Percentiles rank a stretch among this genome's conserved stretches.
These are phyloP conservation scores for Corythornis leucogaster DNA, from an alignment of 2,797 vertebrate species.

Conservation along the genomic window DNA sequence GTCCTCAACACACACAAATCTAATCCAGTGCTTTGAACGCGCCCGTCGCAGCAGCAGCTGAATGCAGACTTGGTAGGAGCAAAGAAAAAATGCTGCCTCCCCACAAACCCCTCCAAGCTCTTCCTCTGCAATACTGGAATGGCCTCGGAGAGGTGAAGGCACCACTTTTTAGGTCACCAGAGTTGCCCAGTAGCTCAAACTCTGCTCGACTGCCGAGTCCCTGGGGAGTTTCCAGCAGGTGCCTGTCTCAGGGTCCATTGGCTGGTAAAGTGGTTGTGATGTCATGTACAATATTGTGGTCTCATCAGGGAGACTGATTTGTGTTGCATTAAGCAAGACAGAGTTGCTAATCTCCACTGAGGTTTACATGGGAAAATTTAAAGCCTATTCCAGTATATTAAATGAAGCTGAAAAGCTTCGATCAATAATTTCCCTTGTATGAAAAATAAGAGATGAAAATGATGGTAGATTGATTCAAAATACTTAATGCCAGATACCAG, in stretches of 20 bases:
- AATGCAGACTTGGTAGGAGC: neutral
- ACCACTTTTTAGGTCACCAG: neutral
- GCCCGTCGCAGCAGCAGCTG: neutral
- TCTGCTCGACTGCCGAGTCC: neutral
- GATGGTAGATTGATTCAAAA: slow-evolving; percentile 75
- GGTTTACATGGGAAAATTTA: slow-evolving; percentile 64
- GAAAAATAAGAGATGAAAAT: slow-evolving; percentile 74
- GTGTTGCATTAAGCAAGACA: slow-evolving; percentile 32
- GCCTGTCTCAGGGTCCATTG: neutral
- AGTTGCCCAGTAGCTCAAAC: neutral
- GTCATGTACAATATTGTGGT: neutral
- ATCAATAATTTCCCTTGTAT: slow-evolving; percentile 74
- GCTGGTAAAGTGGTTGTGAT: neutral
- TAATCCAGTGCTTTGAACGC: neutral
- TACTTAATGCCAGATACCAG: slow-evolving; percentile 58
- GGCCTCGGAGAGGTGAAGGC: neutral
- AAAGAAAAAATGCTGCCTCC: neutral
- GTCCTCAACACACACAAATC: neutral
- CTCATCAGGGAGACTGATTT: slow-evolving; percentile 8
- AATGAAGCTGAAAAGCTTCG: slow-evolving; percentile 70
- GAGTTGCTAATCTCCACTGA: slow-evolving; percentile 31
- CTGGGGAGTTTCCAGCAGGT: neutral
- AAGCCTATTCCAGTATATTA: slow-evolving; percentile 70
- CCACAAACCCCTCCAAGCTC: neutral
- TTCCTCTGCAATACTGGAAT: neutral